These are phyloP conservation scores for Thrips palmi DNA, from an alignment of 1,140 invertebrate genomes.

Conservation along the genomic window DNA sequence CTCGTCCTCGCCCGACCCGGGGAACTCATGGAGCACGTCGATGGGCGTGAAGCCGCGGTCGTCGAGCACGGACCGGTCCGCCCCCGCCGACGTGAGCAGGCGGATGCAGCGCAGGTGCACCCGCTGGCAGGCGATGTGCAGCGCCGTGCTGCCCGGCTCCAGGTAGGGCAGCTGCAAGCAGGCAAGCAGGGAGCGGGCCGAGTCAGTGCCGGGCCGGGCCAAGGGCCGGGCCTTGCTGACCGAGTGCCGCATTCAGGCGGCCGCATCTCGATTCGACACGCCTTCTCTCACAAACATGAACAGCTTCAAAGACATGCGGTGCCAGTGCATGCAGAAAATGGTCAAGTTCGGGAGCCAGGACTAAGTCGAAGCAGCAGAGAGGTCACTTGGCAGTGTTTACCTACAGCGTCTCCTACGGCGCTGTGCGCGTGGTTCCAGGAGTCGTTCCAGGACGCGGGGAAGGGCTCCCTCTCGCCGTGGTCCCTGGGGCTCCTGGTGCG, in stretches of 20 bases:
- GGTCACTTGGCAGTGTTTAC: too few species aligned
- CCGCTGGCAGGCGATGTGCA: conserved; percentile 27
- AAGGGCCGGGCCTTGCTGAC: neutral
- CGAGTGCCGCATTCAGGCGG: neutral
- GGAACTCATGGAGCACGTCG: conserved; percentile 24
- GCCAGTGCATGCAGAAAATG: conserved; percentile 2
- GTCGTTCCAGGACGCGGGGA: too few species aligned
- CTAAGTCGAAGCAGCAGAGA: too few species aligned
- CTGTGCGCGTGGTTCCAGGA: too few species aligned
- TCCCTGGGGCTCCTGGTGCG: too few species aligned
- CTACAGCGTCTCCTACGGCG: too few species aligned
- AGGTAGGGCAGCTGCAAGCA: conserved; percentile 20
- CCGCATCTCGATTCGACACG: neutral
- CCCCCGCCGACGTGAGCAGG: conserved; percentile 25
- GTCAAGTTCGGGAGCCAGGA: neutral
- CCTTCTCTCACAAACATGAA: neutral
- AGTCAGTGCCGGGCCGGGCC: neutral
- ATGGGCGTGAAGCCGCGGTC: conserved; percentile 25
- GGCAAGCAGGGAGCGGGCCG: neutral
- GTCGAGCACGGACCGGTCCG: conserved; percentile 24
- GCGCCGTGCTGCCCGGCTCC: conserved; percentile 19
- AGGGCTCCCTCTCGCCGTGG: too few species aligned
- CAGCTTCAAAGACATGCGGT: neutral
- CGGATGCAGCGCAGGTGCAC: conserved; percentile 23
- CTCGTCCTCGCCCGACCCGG: neutral